Evolutionary conservation across 2,113 vertebrate genomes (phyloP).

Genomic region (Empidonax traillii): DNA sequence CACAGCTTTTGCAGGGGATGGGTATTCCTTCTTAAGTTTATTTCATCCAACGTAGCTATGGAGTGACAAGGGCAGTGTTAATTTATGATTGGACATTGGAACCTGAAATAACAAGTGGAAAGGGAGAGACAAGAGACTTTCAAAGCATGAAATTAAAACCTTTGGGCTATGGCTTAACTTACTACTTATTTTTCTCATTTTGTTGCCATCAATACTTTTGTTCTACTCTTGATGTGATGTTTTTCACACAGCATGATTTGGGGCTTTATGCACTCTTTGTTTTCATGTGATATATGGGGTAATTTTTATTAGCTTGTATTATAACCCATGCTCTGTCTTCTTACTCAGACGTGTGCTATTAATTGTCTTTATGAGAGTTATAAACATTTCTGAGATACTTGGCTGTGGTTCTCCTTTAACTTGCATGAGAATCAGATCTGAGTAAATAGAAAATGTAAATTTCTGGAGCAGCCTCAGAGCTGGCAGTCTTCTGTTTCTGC

Average conservation of each 20-base stretch:
- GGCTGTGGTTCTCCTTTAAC: background rate
- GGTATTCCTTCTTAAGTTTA: background rate
- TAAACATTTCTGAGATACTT: background rate
- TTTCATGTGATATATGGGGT: background rate
- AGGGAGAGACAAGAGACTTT: background rate
- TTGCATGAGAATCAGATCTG: background rate
- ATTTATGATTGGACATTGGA: slow-evolving; percentile 4
- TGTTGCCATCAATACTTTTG: background rate
- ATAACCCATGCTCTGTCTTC: background rate
- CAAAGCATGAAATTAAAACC: slow-evolving; percentile 47
- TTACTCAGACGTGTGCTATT: background rate
- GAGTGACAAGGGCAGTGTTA: background rate
- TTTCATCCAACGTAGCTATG: background rate
- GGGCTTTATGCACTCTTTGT: background rate
- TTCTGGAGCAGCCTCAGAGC: background rate
- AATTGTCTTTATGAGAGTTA: background rate
- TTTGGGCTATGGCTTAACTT: slow-evolving; percentile 5
- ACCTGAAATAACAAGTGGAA: slow-evolving; percentile 5
- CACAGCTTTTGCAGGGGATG: background rate
- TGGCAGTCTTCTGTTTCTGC: background rate
- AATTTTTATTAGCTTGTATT: background rate
- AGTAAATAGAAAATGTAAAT: background rate
- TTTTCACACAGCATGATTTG: background rate
- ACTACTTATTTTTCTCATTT: slow-evolving; percentile 27
- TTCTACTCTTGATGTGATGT: background rate